Evolutionary conservation across 64 coral and sea anemone genomes (phyloP).

Genomic region (Pocillopora damicornis): DNA sequence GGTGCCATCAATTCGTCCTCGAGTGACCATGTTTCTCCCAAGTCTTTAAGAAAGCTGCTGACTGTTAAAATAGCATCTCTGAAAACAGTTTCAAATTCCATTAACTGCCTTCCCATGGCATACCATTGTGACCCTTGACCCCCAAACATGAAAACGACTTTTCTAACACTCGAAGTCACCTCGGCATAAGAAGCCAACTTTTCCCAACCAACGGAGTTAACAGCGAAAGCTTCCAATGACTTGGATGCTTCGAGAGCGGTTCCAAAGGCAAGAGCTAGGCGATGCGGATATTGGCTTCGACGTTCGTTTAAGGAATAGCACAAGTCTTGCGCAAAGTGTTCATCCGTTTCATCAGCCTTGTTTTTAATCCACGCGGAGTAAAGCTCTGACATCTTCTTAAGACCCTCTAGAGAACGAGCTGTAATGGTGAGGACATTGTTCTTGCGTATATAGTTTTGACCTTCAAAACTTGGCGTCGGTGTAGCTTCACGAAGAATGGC

Average conservation of each 20-base stretch:
- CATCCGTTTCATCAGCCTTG: not conserved
- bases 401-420: slow-evolving; percentile 19
- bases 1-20: slow-evolving; percentile 35
- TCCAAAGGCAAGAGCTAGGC: slow-evolving; percentile 35
- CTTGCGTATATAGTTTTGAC: not conserved
- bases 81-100: slow-evolving; percentile 46
- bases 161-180: not conserved
- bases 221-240: not conserved
- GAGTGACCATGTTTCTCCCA: slow-evolving; percentile 42
- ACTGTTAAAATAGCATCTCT: slow-evolving; percentile 43
- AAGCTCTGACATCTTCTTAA: slow-evolving; percentile 14
- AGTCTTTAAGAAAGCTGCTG: slow-evolving; percentile 16
- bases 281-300: slow-evolving; percentile 22
- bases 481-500: slow-evolving; percentile 45
- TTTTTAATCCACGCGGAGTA: slow-evolving; percentile 27
- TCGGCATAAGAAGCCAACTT: slow-evolving; percentile 8
- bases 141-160: slow-evolving; percentile 73
- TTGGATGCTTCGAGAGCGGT: slow-evolving; percentile 20
- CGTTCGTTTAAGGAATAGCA: slow-evolving; percentile 57
- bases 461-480: not conserved
- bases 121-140: slow-evolving; percentile 77
- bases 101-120: slow-evolving; percentile 68
- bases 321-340: slow-evolving; percentile 4
- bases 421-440: slow-evolving; percentile 35
- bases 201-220: slow-evolving; percentile 21